Evolutionary conservation across 2,888 invertebrate species (phyloP).

Genomic region (Rhagonycha lutea): DNA sequence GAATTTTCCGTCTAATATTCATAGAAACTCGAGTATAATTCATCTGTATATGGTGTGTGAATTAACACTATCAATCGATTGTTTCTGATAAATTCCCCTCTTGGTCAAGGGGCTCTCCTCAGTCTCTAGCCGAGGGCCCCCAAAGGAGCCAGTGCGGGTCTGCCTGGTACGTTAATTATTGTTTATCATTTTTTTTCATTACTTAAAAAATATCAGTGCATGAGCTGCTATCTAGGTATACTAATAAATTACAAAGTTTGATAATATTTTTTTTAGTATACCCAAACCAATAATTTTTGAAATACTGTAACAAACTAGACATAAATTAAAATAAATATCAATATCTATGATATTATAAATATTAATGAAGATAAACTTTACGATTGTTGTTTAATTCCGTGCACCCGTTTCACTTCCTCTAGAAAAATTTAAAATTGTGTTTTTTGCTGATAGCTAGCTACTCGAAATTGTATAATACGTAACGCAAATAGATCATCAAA

Average conservation of each 20-base stretch:
- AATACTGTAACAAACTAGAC: neutral
- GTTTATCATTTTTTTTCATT: no score
- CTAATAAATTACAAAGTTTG: neutral
- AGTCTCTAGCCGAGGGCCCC: no score
- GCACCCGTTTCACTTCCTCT: neutral
- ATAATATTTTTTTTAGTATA: neutral
- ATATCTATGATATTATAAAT: neutral
- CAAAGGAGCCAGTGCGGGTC: no score
- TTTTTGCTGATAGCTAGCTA: neutral
- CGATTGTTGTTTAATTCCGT: neutral
- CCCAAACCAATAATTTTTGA: no score
- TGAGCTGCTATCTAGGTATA: neutral
- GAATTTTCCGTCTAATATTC: no score
- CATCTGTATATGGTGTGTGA: no score
- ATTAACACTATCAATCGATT: no score
- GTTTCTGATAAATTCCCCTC: no score
- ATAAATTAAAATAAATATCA: neutral
- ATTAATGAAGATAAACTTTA: neutral
- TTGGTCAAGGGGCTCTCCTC: no score
- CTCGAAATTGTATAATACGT: neutral
- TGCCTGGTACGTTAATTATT: no score
- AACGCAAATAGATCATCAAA: neutral
- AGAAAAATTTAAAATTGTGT: neutral
- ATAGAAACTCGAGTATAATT: no score
- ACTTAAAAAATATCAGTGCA: no score